Conservation (phyloP, 2,888 invertebrate genomes). For the Lymantria dispar region DNA sequence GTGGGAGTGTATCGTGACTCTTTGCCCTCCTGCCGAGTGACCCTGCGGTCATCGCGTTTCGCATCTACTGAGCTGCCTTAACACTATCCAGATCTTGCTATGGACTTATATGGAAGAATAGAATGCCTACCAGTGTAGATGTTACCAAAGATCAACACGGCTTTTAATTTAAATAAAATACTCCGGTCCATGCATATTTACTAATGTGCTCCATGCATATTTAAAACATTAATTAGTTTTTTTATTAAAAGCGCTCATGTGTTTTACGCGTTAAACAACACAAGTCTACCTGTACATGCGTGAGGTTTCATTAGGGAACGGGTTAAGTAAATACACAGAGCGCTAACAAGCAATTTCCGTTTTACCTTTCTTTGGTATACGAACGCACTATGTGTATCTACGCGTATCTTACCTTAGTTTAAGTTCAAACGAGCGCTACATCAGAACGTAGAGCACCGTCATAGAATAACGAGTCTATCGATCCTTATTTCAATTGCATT, state of each 20-base stretch:
- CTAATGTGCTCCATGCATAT: neutral
- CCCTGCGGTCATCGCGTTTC: slow-evolving; percentile 56
- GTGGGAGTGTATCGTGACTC: slow-evolving; percentile 39
- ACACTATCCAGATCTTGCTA: slow-evolving; percentile 34
- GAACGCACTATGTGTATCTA: neutral
- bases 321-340: slow-evolving; percentile 1
- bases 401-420: neutral
- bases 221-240: neutral
- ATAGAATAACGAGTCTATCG: neutral
- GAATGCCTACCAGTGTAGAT: neutral
- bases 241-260: neutral
- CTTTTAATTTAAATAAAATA: neutral
- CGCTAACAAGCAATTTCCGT: slow-evolving; percentile 1
- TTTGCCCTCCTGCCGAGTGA: slow-evolving; percentile 51
- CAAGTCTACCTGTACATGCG: neutral
- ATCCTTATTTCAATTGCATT: neutral
- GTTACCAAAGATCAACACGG: neutral
- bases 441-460: neutral
- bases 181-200: neutral
- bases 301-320: neutral
- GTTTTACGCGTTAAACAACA: neutral
- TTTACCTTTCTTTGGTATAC: neutral
- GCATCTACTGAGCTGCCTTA: slow-evolving; percentile 48
- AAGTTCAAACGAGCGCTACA: neutral
- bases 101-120: slow-evolving; percentile 28